A percentile compares a stretch with the other conserved stretches of the same genome.
Conservation (phyloP, 1,140 invertebrate genomes). For the Drosophila sulfurigaster region DNA sequence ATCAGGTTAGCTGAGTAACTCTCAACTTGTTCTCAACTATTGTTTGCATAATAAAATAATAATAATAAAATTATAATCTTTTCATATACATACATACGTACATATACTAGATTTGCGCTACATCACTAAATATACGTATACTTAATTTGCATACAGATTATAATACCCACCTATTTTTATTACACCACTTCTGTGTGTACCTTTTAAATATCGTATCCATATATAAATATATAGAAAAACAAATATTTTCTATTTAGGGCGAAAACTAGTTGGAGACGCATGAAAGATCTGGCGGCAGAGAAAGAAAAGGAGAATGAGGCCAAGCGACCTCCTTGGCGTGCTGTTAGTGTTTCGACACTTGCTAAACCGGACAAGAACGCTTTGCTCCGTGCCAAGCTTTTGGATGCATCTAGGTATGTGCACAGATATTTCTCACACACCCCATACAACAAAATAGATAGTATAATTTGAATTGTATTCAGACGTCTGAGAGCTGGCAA, state of each 20-base stretch:
- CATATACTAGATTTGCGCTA: no score
- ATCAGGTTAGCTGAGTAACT: constrained; percentile 46
- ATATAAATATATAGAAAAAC: not conserved
- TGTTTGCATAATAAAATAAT: not conserved
- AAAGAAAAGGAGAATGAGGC: constrained; percentile 75
- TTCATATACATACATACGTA: no score
- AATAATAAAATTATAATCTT: no score
- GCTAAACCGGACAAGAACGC: constrained; percentile 82
- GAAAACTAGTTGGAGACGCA: constrained; percentile 75
- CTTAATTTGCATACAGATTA: not conserved
- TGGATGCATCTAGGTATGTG: constrained; percentile 78
- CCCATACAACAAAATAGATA: not conserved
- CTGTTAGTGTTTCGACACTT: constrained; percentile 79
- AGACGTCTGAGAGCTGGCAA: constrained; percentile 77
- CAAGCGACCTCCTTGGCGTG: constrained; percentile 79
- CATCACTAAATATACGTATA: not conserved
- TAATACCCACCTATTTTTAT: not conserved
- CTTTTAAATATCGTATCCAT: not conserved
- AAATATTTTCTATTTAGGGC: constrained; percentile 40
- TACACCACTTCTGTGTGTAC: no score
- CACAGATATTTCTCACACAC: not conserved
- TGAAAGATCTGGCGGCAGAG: constrained; percentile 75
- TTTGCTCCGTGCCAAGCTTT: constrained; percentile 72
- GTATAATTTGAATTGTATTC: not conserved
- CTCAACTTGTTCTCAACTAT: not conserved